These are phyloP conservation scores for Resseliella maxima DNA, from an alignment of 2,888 invertebrate genomes.

Conservation along the genomic window DNA sequence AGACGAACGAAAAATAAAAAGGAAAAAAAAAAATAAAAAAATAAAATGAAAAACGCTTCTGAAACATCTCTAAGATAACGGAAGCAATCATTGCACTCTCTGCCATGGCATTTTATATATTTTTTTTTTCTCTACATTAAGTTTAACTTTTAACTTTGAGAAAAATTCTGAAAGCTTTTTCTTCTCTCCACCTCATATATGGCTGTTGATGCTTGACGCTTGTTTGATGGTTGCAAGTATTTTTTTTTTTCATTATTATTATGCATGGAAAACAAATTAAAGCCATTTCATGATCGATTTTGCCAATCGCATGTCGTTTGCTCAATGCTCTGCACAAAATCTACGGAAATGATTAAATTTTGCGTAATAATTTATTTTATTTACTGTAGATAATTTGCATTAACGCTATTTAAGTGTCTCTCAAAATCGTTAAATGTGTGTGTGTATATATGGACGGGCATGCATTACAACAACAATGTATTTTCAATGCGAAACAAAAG, in stretches of 20 bases:
- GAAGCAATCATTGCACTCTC: constrained; percentile 38
- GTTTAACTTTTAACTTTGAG: not conserved
- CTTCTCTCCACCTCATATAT: not conserved
- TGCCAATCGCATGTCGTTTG: constrained; percentile 19
- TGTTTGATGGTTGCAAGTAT: not conserved
- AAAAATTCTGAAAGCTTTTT: constrained; percentile 13
- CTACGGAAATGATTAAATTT: constrained; percentile 45
- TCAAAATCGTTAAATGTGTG: too few relatives aligned
- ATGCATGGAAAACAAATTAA: not conserved
- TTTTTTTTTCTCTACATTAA: not conserved
- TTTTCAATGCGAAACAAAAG: not conserved
- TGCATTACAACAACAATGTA: not conserved
- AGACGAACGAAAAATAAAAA: not conserved
- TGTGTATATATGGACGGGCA: too few relatives aligned
- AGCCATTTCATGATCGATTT: not conserved
- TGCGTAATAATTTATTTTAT: constrained; percentile 35
- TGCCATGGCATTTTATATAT: too few relatives aligned
- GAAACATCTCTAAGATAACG: not conserved
- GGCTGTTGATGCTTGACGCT: not conserved
- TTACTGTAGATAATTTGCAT: constrained; percentile 26
- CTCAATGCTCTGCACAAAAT: constrained; percentile 30
- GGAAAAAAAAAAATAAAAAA: too few relatives aligned
- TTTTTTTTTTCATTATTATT: not conserved
- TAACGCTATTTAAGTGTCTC: too few relatives aligned
- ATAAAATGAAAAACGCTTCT: not conserved